A percentile compares a stretch with the other conserved stretches of the same genome.
Conservation (phyloP, 2,113 vertebrate genomes). For the Petroica traversi region DNA sequence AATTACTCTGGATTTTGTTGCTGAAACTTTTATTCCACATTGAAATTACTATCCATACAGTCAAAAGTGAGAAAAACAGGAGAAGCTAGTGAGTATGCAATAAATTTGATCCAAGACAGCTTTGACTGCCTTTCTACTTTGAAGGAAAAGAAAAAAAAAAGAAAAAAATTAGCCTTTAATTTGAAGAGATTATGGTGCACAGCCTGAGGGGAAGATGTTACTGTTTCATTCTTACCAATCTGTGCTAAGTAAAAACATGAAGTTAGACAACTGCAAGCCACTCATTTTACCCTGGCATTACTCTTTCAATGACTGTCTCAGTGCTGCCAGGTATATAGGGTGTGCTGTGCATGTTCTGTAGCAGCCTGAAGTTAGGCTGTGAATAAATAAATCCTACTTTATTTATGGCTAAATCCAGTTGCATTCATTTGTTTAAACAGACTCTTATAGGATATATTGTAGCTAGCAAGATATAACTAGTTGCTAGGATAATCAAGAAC, state of each 20-base stretch:
- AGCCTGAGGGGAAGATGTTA: not conserved
- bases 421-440: not conserved
- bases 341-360: not conserved
- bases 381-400: slow-evolving; percentile 22
- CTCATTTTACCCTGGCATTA: not conserved
- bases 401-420: slow-evolving; percentile 7
- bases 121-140: not conserved
- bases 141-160: not conserved
- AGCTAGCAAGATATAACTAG: slow-evolving; percentile 2
- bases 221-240: not conserved
- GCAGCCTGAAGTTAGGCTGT: not conserved
- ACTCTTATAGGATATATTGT: not conserved
- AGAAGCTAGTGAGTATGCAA: not conserved
- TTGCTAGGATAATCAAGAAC: slow-evolving; percentile 2
- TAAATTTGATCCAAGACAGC: not conserved
- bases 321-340: not conserved
- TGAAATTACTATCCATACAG: not conserved
- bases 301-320: not conserved
- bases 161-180: not conserved
- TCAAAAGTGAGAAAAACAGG: not conserved
- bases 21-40: not conserved
- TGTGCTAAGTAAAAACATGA: not conserved
- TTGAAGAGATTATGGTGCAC: not conserved
- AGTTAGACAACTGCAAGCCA: not conserved
- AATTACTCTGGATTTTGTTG: not conserved